Percentiles rank a stretch among this genome's conserved stretches.
Conservation (phyloP, 2,797 vertebrate species). For the Enteromius paludinosus region DNA sequence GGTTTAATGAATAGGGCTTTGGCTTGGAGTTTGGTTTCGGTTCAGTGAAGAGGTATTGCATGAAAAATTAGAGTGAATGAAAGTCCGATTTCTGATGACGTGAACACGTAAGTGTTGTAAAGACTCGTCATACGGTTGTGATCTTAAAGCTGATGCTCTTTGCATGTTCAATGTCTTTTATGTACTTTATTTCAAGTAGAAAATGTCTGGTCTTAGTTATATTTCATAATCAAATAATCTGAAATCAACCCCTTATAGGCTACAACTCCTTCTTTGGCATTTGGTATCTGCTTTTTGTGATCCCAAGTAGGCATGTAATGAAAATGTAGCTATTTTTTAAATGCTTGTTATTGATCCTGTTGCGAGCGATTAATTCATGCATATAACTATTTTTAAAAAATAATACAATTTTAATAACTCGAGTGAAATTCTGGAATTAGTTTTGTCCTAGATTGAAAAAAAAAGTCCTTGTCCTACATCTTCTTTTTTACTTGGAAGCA, state of each 20-base stretch:
- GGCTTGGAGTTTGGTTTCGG: background rate
- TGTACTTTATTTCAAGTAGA: background rate
- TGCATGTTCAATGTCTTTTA: background rate
- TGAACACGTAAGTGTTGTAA: background rate
- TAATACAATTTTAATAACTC: too few relatives aligned
- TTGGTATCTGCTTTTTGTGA: background rate
- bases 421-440: too few relatives aligned
- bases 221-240: too few relatives aligned
- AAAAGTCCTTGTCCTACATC: too few relatives aligned
- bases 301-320: background rate
- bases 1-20: conserved; percentile 23
- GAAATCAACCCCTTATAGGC: background rate
- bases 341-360: background rate
- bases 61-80: background rate
- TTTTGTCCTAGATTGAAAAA: conserved; percentile 5
- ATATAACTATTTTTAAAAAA: background rate
- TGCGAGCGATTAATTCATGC: background rate
- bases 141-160: conserved; percentile 21
- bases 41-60: conserved; percentile 8
- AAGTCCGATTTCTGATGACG: conserved; percentile 56
- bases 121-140: background rate
- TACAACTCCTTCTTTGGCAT: background rate
- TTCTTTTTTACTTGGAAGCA: too few relatives aligned
- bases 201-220: background rate
- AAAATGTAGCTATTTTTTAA: background rate